These are phyloP conservation scores for Cheilosia pagana DNA, from an alignment of 2,888 invertebrate genomes.

Conservation along the genomic window DNA sequence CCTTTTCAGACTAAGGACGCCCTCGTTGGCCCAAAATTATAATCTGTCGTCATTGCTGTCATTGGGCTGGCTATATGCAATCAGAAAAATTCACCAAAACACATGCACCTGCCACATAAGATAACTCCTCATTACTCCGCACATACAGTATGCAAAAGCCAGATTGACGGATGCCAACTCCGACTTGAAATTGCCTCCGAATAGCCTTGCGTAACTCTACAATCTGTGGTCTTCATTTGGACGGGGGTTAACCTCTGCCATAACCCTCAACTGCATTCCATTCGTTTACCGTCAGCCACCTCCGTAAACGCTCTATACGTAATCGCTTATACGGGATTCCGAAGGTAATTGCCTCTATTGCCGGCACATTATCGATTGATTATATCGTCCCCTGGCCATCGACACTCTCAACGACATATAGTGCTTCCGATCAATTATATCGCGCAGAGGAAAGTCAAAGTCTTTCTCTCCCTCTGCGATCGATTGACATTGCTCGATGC, in stretches of 20 bases:
- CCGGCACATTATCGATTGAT: slow-evolving; percentile 46
- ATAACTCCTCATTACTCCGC: too few species aligned
- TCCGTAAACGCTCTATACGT: slow-evolving; percentile 27
- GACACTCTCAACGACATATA: slow-evolving; percentile 43
- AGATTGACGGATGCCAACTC: neutral
- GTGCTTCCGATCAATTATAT: slow-evolving; percentile 65
- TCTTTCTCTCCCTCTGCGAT: slow-evolving; percentile 14
- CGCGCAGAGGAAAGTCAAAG: slow-evolving; percentile 44
- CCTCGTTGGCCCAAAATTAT: too few species aligned
- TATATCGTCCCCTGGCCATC: slow-evolving; percentile 58
- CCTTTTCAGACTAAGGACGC: too few species aligned
- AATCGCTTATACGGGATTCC: slow-evolving; percentile 53
- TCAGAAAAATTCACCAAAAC: neutral
- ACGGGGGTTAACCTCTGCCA: slow-evolving; percentile 1
- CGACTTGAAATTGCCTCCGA: neutral
- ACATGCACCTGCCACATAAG: neutral
- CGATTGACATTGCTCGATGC: slow-evolving; percentile 64
- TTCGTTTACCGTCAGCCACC: neutral
- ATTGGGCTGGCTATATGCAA: too few species aligned
- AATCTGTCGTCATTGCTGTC: too few species aligned
- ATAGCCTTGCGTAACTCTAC: slow-evolving; percentile 10
- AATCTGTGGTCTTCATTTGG: slow-evolving; percentile 38
- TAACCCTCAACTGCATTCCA: slow-evolving; percentile 12
- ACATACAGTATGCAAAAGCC: neutral
- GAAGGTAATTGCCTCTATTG: slow-evolving; percentile 48